Percentiles rank a stretch among this genome's conserved stretches.
phyloP scores from a whole-genome alignment of 2,888 invertebrate species.

The Dicranocentrus wangi region DNA sequence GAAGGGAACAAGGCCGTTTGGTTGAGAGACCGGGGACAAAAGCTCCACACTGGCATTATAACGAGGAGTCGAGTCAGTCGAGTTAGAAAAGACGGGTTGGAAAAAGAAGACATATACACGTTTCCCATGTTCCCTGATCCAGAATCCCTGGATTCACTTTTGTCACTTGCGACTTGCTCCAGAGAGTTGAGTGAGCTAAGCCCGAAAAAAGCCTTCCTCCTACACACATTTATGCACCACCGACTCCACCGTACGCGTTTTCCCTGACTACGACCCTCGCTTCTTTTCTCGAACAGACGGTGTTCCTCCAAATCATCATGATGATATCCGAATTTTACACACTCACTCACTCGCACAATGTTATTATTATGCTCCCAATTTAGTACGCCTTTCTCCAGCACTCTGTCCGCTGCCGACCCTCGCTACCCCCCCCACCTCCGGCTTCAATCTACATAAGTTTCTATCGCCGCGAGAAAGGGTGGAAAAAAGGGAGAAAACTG shows the following conservation, averaged over 20 bases:
- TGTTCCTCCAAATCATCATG: constrained; percentile 24
- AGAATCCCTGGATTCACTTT: constrained; percentile 48
- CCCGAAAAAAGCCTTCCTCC: constrained; percentile 15
- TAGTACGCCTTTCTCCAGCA: constrained; percentile 33
- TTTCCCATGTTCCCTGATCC: constrained; percentile 52
- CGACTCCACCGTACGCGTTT: constrained; percentile 45
- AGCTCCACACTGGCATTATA: background rate
- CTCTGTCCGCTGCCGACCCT: no score
- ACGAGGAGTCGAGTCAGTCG: constrained; percentile 2
- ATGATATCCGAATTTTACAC: constrained; percentile 59
- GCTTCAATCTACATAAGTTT: constrained; percentile 48
- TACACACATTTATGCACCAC: constrained; percentile 37
- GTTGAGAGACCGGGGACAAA: constrained; percentile 39
- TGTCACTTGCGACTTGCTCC: constrained; percentile 12
- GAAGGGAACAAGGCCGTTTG: constrained; percentile 42
- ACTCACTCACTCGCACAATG: constrained; percentile 38
- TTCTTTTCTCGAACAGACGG: constrained; percentile 25
- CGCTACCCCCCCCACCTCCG: background rate
- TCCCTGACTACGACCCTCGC: constrained; percentile 25
- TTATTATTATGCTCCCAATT: constrained; percentile 50
- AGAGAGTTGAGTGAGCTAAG: background rate
- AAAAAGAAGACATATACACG: constrained; percentile 37
- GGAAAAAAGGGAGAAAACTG: constrained; percentile 53
- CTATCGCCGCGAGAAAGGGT: constrained; percentile 44
- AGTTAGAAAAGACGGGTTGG: no score